Evolutionary conservation across 2,113 vertebrate genomes (phyloP).

Genomic region (Protobothrops mucrosquamatus): DNA sequence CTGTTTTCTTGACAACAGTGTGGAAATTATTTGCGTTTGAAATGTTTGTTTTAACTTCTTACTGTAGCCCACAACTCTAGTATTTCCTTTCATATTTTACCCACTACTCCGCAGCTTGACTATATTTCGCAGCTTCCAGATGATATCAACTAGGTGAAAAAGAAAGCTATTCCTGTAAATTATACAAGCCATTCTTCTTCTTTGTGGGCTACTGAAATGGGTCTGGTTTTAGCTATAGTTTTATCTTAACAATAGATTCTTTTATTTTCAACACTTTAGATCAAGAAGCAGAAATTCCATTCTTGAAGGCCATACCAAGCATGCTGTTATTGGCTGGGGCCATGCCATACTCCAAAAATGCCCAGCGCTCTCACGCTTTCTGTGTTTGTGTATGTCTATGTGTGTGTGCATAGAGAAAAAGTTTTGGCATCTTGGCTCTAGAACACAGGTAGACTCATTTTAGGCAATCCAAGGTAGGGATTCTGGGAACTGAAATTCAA

Average conservation of each 20-base stretch:
- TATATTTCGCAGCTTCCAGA: neutral
- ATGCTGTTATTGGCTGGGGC: neutral
- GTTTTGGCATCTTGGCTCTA: neutral
- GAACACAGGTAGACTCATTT: neutral
- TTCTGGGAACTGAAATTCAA: neutral
- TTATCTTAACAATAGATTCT: neutral
- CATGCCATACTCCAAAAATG: neutral
- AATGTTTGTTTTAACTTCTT: neutral
- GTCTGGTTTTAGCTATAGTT: neutral
- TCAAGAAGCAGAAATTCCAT: neutral
- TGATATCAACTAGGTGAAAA: neutral
- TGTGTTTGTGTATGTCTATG: too few relatives aligned
- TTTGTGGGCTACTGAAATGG: neutral
- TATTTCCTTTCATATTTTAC: neutral
- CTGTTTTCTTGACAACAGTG: neutral
- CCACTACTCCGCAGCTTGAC: neutral
- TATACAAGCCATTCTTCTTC: neutral
- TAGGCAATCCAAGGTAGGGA: neutral
- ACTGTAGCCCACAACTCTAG: neutral
- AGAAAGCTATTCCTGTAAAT: neutral
- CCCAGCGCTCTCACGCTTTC: too few relatives aligned
- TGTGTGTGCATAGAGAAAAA: neutral
- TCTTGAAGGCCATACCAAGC: neutral
- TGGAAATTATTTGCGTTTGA: neutral
- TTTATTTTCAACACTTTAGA: neutral